phyloP scores from a whole-genome alignment of 2,113 vertebrate species.

The Oryzias celebensis region DNA sequence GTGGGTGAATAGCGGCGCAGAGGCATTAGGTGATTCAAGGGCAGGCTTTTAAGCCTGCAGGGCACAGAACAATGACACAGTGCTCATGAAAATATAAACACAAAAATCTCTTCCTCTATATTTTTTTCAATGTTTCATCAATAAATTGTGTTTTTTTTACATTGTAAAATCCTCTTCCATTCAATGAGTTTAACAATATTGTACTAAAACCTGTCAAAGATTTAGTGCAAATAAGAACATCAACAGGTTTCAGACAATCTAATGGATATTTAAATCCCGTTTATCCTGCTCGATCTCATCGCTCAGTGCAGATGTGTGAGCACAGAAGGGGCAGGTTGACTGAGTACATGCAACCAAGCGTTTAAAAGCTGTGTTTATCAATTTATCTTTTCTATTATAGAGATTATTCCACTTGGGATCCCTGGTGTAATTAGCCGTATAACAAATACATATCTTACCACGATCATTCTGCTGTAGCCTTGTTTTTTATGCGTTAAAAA shows the following conservation, averaged over 20 bases:
- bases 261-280: slow-evolving; percentile 31
- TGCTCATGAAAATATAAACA: neutral
- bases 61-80: slow-evolving; percentile 11
- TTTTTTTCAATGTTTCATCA: neutral
- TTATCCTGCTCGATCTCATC: slow-evolving; percentile 32
- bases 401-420: slow-evolving; percentile 59
- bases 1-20: slow-evolving; percentile 14
- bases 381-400: slow-evolving; percentile 48
- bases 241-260: neutral
- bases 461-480: slow-evolving; percentile 39
- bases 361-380: slow-evolving; percentile 51
- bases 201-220: too few relatives aligned
- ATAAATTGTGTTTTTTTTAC: too few relatives aligned
- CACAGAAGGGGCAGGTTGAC: slow-evolving; percentile 17
- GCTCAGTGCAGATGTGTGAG: slow-evolving; percentile 24
- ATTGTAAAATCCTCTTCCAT: too few relatives aligned
- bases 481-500: slow-evolving; percentile 43
- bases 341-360: slow-evolving; percentile 29
- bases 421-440: slow-evolving; percentile 63
- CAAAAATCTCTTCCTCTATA: neutral
- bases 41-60: slow-evolving; percentile 1
- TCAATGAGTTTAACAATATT: too few relatives aligned
- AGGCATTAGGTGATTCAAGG: slow-evolving; percentile 31
- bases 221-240: neutral
- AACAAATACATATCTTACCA: slow-evolving; percentile 55